phyloP scores from a whole-genome alignment of 2,888 invertebrate species.

The Hyles lineata region DNA sequence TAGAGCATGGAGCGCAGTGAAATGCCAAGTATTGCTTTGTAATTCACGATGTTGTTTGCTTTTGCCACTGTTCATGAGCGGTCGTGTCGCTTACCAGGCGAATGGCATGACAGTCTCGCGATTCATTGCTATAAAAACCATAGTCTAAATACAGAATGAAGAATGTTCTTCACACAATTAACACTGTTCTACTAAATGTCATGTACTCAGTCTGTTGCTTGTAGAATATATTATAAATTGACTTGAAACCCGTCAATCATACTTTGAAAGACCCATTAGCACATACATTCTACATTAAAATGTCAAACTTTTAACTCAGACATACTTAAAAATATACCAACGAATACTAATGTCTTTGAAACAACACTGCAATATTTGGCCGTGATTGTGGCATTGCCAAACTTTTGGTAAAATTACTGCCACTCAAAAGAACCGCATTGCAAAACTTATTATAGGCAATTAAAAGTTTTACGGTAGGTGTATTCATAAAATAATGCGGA shows the following conservation, averaged over 20 bases:
- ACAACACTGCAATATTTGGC: slow-evolving; percentile 8
- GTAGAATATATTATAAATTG: not conserved
- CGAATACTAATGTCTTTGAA: not conserved
- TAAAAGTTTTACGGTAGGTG: no score
- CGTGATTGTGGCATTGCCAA: not conserved
- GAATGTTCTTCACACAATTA: no score
- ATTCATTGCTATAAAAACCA: no score
- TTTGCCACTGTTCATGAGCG: no score
- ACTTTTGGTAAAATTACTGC: not conserved
- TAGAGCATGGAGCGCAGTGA: no score
- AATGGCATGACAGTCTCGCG: no score
- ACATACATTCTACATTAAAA: slow-evolving; percentile 26
- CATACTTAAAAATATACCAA: not conserved
- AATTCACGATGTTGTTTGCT: no score
- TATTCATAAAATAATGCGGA: no score
- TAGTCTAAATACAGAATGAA: no score
- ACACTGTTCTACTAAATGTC: no score
- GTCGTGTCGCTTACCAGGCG: no score
- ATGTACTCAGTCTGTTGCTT: not conserved
- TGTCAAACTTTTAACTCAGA: not conserved
- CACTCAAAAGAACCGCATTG: not conserved
- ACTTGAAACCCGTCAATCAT: not conserved
- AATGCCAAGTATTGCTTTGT: no score
- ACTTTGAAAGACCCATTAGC: not conserved
- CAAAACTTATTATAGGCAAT: not conserved